These are phyloP conservation scores for Colius striatus DNA, from an alignment of 2,113 vertebrate species.

Conservation along the genomic window DNA sequence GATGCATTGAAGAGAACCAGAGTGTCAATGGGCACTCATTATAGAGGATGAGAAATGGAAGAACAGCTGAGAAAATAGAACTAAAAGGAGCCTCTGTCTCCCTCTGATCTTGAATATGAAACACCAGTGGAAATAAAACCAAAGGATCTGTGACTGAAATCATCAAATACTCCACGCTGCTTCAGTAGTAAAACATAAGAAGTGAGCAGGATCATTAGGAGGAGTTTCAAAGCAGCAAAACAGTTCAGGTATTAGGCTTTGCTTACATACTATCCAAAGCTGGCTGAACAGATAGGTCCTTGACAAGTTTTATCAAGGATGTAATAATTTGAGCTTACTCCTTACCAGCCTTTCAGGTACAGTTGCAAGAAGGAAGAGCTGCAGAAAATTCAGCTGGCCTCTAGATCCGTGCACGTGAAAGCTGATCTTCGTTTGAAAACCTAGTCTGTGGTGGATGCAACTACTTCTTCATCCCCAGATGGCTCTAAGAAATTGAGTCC, in stretches of 20 bases:
- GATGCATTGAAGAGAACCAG: neutral
- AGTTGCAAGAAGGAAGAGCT: neutral
- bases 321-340: neutral
- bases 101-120: neutral
- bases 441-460: neutral
- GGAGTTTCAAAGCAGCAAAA: neutral
- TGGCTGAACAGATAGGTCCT: neutral
- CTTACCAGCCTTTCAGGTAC: neutral
- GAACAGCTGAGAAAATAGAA: neutral
- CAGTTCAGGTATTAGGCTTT: neutral
- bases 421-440: neutral
- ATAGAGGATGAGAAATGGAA: neutral
- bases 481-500: neutral
- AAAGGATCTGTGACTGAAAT: neutral
- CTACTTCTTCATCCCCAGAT: neutral
- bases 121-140: neutral
- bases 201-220: neutral
- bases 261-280: accelerated
- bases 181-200: neutral
- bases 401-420: neutral
- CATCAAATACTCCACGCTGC: neutral
- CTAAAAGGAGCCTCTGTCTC: neutral
- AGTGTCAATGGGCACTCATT: neutral
- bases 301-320: neutral
- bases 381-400: neutral